A percentile compares a stretch with the other conserved stretches of the same genome.
Evolutionary conservation across 1,140 invertebrate genomes (phyloP).

Genomic region (Apis laboriosa): DNA sequence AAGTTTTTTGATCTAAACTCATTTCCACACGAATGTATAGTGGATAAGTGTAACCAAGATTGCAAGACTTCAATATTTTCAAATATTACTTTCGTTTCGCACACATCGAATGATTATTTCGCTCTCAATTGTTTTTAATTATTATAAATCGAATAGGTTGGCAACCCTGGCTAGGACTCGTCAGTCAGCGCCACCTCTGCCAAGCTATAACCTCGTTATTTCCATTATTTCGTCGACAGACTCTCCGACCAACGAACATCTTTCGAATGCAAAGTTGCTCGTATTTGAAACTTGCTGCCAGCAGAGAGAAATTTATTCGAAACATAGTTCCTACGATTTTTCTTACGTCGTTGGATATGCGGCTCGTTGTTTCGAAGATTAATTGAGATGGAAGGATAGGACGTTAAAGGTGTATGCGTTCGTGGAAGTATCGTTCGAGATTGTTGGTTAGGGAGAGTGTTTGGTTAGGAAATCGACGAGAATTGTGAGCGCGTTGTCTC

Average conservation of each 20-base stretch:
- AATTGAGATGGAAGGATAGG: neutral
- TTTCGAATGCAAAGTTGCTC: neutral
- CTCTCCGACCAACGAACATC: slow-evolving; percentile 20
- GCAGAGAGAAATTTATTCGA: too few species aligned
- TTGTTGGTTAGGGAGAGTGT: neutral
- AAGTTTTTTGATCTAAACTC: too few species aligned
- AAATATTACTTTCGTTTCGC: too few species aligned
- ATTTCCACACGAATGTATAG: too few species aligned
- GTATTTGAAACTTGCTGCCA: too few species aligned
- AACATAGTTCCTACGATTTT: neutral
- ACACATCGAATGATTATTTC: too few species aligned
- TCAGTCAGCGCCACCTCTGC: slow-evolving; percentile 58
- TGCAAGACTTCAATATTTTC: too few species aligned
- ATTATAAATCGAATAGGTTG: too few species aligned
- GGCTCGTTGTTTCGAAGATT: neutral
- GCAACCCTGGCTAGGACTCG: slow-evolving; percentile 59
- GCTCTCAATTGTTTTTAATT: too few species aligned
- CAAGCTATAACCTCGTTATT: slow-evolving; percentile 68
- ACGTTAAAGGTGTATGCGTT: neutral
- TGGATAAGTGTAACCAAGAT: too few species aligned
- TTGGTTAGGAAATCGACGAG: neutral
- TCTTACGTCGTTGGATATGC: neutral
- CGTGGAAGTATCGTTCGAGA: neutral
- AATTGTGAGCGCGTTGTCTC: neutral
- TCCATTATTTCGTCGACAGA: slow-evolving; percentile 65